Evolutionary conservation across 2,113 vertebrate species (phyloP).

Genomic region (Philantomba maxwellii): DNA sequence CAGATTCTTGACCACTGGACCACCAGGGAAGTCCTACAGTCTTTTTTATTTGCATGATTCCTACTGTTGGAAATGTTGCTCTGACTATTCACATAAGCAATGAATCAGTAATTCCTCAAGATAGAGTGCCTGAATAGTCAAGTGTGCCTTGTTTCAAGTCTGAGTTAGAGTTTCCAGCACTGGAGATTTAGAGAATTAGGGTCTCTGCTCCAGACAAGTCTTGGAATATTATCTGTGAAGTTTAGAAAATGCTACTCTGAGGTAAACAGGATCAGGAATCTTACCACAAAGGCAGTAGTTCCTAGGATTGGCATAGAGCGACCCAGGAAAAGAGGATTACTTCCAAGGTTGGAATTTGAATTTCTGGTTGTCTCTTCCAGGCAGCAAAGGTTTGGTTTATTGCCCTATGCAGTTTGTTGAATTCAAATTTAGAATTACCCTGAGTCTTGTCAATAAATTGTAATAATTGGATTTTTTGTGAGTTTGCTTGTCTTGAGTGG

Average conservation of each 20-base stretch:
- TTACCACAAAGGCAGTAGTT: not conserved
- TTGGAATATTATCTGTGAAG: not conserved
- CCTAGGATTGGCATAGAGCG: not conserved
- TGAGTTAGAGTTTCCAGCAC: not conserved
- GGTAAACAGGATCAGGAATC: not conserved
- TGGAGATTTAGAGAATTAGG: not conserved
- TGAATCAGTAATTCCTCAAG: not conserved
- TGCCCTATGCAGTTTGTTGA: not conserved
- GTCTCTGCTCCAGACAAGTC: not conserved
- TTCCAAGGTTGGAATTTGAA: not conserved
- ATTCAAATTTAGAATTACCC: not conserved
- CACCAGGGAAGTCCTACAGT: not conserved
- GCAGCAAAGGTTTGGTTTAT: not conserved
- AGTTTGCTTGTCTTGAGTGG: not conserved
- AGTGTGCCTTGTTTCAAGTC: not conserved
- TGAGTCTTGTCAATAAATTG: not conserved
- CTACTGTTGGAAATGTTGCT: not conserved
- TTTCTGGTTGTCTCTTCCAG: not conserved
- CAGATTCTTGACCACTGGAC: not conserved
- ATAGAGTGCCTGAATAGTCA: no score
- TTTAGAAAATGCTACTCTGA: not conserved
- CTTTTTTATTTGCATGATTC: not conserved
- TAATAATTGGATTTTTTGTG: not conserved
- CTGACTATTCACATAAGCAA: not conserved
- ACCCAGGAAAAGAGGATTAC: not conserved